Conservation (phyloP, 2,888 invertebrate genomes). For the Cylindroiulus punctatus region DNA sequence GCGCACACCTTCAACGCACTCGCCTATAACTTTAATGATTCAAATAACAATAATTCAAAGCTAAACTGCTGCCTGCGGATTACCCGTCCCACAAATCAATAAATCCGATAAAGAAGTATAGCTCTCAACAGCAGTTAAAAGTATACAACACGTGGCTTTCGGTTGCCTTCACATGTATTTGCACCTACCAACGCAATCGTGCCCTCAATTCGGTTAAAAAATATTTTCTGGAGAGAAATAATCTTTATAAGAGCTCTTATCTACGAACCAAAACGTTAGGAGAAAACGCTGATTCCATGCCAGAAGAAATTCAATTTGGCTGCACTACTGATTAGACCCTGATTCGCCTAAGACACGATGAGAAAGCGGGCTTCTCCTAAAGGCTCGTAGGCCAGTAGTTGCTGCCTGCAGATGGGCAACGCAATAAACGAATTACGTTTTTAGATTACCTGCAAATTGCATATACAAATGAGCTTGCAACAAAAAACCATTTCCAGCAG, state of each 20-base stretch:
- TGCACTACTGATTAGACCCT: too few relatives aligned
- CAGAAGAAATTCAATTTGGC: background rate
- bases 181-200: background rate
- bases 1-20: background rate
- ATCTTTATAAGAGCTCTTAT: background rate
- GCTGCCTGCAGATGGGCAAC: too few relatives aligned
- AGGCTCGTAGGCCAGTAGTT: too few relatives aligned
- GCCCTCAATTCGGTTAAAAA: background rate
- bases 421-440: too few relatives aligned
- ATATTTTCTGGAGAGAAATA: background rate
- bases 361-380: too few relatives aligned
- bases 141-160: background rate
- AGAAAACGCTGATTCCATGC: background rate
- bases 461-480: too few relatives aligned
- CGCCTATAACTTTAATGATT: slow-evolving; percentile 26
- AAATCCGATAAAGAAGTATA: slow-evolving; percentile 24
- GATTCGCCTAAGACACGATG: too few relatives aligned
- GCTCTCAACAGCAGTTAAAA: slow-evolving; percentile 1
- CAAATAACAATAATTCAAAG: slow-evolving; percentile 36
- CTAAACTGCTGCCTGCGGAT: slow-evolving; percentile 13
- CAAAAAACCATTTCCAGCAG: too few relatives aligned
- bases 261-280: slow-evolving; percentile 11
- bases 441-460: too few relatives aligned
- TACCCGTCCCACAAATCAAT: background rate
- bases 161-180: background rate